Evolutionary conservation across 2,113 vertebrate genomes (phyloP).

Genomic region (Apaloderma vittatum): DNA sequence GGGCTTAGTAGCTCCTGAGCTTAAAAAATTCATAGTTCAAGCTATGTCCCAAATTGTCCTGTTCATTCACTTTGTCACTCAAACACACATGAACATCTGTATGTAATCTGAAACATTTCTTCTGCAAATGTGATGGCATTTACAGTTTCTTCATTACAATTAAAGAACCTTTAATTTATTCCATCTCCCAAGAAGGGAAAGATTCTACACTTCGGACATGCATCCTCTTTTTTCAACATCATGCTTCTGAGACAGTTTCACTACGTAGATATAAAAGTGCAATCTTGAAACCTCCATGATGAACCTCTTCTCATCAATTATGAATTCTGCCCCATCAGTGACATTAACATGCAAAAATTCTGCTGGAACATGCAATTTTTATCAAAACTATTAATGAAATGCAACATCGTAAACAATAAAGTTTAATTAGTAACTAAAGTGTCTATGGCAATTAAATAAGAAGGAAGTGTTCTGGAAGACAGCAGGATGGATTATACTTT

Average conservation of each 20-base stretch:
- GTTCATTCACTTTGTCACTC: not conserved
- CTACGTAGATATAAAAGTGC: accelerated
- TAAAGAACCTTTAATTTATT: not conserved
- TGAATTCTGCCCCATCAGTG: not conserved
- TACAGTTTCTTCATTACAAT: not conserved
- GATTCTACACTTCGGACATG: not conserved
- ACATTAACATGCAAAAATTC: constrained; percentile 40
- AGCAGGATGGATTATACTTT: constrained; percentile 75
- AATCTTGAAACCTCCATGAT: not conserved
- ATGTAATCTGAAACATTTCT: not conserved
- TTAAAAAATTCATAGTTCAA: not conserved
- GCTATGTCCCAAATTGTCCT: not conserved
- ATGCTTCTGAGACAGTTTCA: not conserved
- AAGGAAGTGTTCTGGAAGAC: constrained; percentile 78
- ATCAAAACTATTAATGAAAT: constrained; percentile 77
- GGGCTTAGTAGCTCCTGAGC: not conserved
- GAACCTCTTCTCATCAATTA: not conserved
- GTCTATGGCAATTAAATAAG: constrained; percentile 80
- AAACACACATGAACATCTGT: not conserved
- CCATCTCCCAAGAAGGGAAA: not conserved
- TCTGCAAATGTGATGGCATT: not conserved
- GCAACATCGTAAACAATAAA: constrained; percentile 81
- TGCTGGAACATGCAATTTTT: constrained; percentile 44
- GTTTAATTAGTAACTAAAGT: constrained; percentile 83
- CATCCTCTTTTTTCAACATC: not conserved